These are phyloP conservation scores for Falco concolor DNA, from an alignment of 2,797 vertebrate genomes.

Conservation along the genomic window DNA sequence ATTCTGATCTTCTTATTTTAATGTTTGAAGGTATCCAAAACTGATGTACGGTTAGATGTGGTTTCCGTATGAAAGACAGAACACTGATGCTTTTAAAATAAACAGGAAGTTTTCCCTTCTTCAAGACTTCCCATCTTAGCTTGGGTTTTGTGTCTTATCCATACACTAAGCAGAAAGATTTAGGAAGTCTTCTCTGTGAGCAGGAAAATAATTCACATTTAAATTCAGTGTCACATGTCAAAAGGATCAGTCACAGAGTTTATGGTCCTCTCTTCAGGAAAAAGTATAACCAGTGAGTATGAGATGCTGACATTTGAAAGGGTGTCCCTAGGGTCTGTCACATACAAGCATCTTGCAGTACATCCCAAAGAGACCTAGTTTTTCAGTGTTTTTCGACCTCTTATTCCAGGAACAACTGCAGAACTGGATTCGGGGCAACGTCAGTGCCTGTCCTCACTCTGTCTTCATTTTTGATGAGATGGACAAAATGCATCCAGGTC, in stretches of 20 bases:
- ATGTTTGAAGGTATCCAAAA: not conserved
- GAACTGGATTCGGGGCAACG: constrained; percentile 87
- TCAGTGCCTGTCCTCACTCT: constrained; percentile 82
- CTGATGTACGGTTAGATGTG: not conserved
- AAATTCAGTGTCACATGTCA: not conserved
- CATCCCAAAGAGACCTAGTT: not conserved
- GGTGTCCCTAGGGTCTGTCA: not conserved
- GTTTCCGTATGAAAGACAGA: not conserved
- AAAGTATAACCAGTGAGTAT: not conserved
- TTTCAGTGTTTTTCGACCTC: not conserved
- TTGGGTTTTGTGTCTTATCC: not conserved
- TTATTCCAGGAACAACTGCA: constrained; percentile 81
- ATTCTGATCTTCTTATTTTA: not conserved
- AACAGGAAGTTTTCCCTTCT: not conserved
- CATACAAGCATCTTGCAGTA: not conserved
- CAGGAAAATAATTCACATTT: not conserved
- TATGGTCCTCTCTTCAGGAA: not conserved
- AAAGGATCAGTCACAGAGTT: not conserved
- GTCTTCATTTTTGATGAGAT: constrained; percentile 96
- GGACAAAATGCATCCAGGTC: constrained; percentile 89
- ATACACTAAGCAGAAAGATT: not conserved
- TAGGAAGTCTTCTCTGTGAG: not conserved
- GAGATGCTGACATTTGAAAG: not conserved
- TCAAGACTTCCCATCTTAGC: not conserved
- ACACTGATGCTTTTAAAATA: not conserved